Evolutionary conservation across 2,888 invertebrate species (phyloP).

Genomic region (Epicampocera succincta): DNA sequence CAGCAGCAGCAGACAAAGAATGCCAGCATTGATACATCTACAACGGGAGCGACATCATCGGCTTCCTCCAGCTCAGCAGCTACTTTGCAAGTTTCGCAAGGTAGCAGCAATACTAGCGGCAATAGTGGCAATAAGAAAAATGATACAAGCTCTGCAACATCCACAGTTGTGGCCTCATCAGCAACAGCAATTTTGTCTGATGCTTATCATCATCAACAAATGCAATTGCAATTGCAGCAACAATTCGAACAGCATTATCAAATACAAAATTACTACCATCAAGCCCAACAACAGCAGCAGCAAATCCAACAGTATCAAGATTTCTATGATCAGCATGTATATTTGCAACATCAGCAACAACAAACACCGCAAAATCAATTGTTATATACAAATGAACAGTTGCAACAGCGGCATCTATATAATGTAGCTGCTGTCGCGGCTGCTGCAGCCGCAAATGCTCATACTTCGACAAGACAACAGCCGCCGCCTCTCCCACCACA

Average conservation of each 20-base stretch:
- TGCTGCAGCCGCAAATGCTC: conserved; percentile 33
- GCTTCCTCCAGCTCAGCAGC: conserved; percentile 43
- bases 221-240: conserved; percentile 72
- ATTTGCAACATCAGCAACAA: conserved; percentile 67
- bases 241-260: conserved; percentile 72
- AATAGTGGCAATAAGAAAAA: conserved; percentile 31
- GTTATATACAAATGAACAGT: conserved; percentile 58
- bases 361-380: conserved; percentile 72
- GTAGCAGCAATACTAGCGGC: not conserved
- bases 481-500: conserved; percentile 44
- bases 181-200: conserved; percentile 63
- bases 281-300: conserved; percentile 68
- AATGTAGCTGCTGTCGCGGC: conserved; percentile 47
- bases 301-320: conserved; percentile 70
- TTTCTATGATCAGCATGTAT: conserved; percentile 62
- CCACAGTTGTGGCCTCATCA: conserved; percentile 11
- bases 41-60: conserved; percentile 49
- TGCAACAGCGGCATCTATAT: conserved; percentile 58
- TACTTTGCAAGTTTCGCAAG: conserved; percentile 53
- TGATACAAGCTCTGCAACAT: conserved; percentile 19
- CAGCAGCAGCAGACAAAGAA: conserved; percentile 59
- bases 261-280: conserved; percentile 70
- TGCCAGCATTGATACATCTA: conserved; percentile 58
- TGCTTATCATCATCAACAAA: conserved; percentile 72
- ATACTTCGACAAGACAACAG: conserved; percentile 36